These are phyloP conservation scores for Papilio elwesi DNA, from an alignment of 2,888 invertebrate species.

Conservation along the genomic window DNA sequence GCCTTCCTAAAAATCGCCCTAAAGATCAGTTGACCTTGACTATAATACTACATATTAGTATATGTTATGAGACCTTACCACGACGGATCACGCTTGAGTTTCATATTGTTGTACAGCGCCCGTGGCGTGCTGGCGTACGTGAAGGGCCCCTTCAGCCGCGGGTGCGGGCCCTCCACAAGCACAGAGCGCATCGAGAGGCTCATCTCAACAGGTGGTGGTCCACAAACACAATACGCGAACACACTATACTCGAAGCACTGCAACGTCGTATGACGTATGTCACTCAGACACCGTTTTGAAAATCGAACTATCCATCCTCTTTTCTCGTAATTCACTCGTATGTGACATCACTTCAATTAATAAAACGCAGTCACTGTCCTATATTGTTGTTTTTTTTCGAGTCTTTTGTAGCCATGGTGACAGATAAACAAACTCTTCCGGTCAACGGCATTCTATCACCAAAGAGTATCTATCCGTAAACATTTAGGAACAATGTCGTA, in stretches of 20 bases:
- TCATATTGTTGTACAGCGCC: constrained; percentile 84
- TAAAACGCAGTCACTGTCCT: constrained; percentile 25
- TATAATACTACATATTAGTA: background rate
- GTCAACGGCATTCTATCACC: constrained; percentile 38
- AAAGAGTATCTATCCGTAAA: constrained; percentile 1
- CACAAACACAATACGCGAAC: constrained; percentile 9
- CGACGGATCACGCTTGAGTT: constrained; percentile 75
- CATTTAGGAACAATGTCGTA: too few relatives aligned
- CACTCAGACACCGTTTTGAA: constrained; percentile 26
- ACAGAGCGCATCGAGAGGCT: constrained; percentile 73
- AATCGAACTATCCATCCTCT: constrained; percentile 32
- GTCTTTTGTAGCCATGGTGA: constrained; percentile 56
- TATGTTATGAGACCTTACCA: constrained; percentile 63
- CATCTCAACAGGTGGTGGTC: constrained; percentile 52
- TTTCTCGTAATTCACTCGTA: constrained; percentile 23
- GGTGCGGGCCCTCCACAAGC: constrained; percentile 74
- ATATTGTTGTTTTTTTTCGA: constrained; percentile 35
- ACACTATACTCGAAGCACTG: constrained; percentile 41
- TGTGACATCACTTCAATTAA: constrained; percentile 30
- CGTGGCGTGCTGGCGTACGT: constrained; percentile 86
- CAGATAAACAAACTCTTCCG: constrained; percentile 59
- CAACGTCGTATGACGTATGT: constrained; percentile 23
- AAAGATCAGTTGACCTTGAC: background rate
- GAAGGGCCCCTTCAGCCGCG: constrained; percentile 75
- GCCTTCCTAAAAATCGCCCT: background rate